These are phyloP conservation scores for Trachythela sp. DNA, from an alignment of 64 coral and sea anemone genomes.

Conservation along the genomic window DNA sequence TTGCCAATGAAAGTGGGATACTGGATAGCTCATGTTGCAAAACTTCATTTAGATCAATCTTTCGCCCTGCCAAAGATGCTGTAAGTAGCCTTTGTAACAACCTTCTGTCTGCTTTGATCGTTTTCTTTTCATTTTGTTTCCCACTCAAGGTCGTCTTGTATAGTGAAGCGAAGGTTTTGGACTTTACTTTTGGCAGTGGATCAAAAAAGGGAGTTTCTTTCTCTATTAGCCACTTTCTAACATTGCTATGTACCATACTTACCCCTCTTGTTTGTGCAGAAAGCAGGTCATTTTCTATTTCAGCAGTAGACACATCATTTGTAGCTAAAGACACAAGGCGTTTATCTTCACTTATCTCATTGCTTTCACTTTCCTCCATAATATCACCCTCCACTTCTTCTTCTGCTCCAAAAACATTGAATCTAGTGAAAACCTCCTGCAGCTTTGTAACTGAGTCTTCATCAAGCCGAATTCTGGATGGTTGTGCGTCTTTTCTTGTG, in stretches of 20 bases:
- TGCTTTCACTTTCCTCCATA: not conserved
- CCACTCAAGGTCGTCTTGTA: not conserved
- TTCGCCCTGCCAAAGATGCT: not conserved
- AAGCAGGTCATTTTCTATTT: not conserved
- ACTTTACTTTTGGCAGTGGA: not conserved
- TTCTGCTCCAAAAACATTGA: not conserved
- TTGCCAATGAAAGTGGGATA: not conserved
- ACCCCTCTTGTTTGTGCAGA: not conserved
- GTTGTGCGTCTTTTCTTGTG: not conserved
- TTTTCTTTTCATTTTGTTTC: not conserved
- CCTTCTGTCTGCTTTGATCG: no score
- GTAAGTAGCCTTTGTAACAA: not conserved
- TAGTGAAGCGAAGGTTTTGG: slow-evolving; percentile 3
- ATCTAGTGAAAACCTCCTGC: not conserved
- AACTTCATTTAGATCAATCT: not conserved
- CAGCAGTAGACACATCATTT: not conserved
- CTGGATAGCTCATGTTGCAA: not conserved
- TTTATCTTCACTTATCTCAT: not conserved
- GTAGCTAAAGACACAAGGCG: not conserved
- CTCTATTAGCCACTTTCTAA: not conserved
- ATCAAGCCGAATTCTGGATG: not conserved
- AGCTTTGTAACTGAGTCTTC: not conserved
- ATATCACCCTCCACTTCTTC: not conserved
- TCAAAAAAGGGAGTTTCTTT: not conserved
- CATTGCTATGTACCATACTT: not conserved